These are phyloP conservation scores for Limnephilus rhombicus DNA, from an alignment of 2,888 invertebrate species.

Conservation along the genomic window DNA sequence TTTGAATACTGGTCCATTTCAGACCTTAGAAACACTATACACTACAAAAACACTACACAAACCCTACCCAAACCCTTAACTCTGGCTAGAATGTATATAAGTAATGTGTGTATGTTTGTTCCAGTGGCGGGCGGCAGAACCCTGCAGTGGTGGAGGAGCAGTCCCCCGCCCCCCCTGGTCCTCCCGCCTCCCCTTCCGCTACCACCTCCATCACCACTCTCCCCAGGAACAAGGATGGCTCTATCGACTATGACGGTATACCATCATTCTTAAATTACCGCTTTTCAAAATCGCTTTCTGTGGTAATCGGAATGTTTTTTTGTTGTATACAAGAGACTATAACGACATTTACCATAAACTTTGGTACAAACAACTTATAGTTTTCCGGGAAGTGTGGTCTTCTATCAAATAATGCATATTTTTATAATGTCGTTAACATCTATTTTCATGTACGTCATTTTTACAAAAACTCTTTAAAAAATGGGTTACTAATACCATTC, in stretches of 20 bases:
- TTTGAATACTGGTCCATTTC: no score
- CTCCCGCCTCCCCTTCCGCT: slow-evolving; percentile 68
- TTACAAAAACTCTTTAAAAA: no score
- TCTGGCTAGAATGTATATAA: neutral
- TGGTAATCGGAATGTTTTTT: no score
- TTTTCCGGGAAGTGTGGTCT: no score
- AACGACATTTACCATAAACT: no score
- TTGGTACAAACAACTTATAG: no score
- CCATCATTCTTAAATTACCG: slow-evolving; percentile 18
- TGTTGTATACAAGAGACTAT: no score
- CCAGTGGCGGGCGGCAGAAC: slow-evolving; percentile 70
- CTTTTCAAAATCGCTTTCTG: neutral
- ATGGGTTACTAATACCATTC: no score
- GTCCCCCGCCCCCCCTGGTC: slow-evolving; percentile 70
- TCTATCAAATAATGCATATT: no score
- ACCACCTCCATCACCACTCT: slow-evolving; percentile 70
- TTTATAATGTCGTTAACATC: no score
- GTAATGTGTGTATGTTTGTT: neutral
- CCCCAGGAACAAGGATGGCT: slow-evolving; percentile 82
- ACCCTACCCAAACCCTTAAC: neutral
- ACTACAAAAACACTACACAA: neutral
- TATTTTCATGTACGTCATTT: no score
- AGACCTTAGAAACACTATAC: neutral
- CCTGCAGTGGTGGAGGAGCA: slow-evolving; percentile 66
- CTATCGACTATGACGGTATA: slow-evolving; percentile 89